Evolutionary conservation across 2,888 invertebrate species (phyloP), one percentile per base, ranked within the genome.

Genomic region (Steinernema carpocapsae): DNA sequence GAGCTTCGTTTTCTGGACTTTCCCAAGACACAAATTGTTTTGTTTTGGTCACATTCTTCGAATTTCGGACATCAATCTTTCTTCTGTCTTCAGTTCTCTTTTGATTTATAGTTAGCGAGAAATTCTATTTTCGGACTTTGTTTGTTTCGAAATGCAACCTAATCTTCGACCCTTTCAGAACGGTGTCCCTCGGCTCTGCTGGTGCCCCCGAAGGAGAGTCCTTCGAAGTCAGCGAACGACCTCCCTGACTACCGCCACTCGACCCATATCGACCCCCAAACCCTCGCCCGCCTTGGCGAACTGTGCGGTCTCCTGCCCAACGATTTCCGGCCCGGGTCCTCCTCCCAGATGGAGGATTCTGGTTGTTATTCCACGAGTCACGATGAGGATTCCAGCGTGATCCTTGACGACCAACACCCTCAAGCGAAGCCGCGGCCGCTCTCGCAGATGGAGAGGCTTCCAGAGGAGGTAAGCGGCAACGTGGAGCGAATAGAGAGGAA

Each of bases 231-330:
- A 17, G 22, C 37, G 10, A 64, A 64, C 64, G 64, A 32, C 32
- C 64, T 64, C 17, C 64, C 64, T 7, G 64, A 64, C 17, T 32
- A 64, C 64, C 64, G 64, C 64, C 64, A 64, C 37, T 64, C 64
- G 26, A 64, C 64, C 6, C 64, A 64, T 32, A 17, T 32, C 32
- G 64, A 64, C 37, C 32, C 64, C 2, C 64, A 64, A 32, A 32
- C 32, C 12, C 64, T 64, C 2, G 64, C 64, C 1, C 29, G 64
- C 10, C 32, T 64, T 12, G 64, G 64, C 3, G 64, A 64, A n/a
- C 64, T 64, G 29, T 64, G 64, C 32, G 64, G 64, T 6, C 64
- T 64, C 19, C 29, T 64, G 7, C 64, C 64, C 17, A 64, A 64
- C 64, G 64, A 64, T 29, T 64, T 64, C 64, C 64, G 29, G 17